phyloP scores from a whole-genome alignment of 1,140 invertebrate species.

The Atopsyche davidsoni region DNA sequence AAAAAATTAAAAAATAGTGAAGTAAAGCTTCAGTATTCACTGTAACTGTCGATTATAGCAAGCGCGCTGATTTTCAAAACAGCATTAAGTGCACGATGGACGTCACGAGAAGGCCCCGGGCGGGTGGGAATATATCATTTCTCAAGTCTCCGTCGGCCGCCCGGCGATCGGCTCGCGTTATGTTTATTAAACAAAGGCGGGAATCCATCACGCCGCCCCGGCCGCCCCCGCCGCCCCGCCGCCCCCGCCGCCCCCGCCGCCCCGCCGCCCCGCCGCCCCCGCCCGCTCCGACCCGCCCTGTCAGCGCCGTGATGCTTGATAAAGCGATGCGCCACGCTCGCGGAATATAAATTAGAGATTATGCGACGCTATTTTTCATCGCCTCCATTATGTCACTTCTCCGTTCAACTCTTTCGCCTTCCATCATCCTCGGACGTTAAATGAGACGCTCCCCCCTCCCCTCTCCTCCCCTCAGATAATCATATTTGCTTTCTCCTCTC shows the following conservation, averaged over 20 bases:
- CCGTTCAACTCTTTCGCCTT: slow-evolving; percentile 23
- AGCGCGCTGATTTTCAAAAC: no score
- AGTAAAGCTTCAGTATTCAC: no score
- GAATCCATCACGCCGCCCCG: slow-evolving; percentile 27
- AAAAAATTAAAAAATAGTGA: no score
- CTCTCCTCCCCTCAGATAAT: not conserved
- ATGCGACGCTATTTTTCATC: slow-evolving; percentile 31
- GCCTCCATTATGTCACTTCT: slow-evolving; percentile 26
- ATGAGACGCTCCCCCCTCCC: not conserved
- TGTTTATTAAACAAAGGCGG: slow-evolving; percentile 32
- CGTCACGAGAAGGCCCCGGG: no score
- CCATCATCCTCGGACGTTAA: not conserved
- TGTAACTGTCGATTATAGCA: no score
- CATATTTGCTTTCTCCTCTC: not conserved
- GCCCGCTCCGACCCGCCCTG: slow-evolving; percentile 1
- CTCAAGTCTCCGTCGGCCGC: no score
- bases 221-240: slow-evolving; percentile 3
- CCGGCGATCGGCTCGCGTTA: slow-evolving; percentile 13
- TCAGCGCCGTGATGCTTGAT: slow-evolving; percentile 25
- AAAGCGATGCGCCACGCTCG: slow-evolving; percentile 28
- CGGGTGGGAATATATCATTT: no score
- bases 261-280: slow-evolving; percentile 10
- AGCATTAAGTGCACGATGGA: no score
- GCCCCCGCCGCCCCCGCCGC: not conserved
- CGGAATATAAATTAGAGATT: slow-evolving; percentile 33